phyloP scores from a whole-genome alignment of 2,888 invertebrate species.

The Lepidocyrtinus sp. region DNA sequence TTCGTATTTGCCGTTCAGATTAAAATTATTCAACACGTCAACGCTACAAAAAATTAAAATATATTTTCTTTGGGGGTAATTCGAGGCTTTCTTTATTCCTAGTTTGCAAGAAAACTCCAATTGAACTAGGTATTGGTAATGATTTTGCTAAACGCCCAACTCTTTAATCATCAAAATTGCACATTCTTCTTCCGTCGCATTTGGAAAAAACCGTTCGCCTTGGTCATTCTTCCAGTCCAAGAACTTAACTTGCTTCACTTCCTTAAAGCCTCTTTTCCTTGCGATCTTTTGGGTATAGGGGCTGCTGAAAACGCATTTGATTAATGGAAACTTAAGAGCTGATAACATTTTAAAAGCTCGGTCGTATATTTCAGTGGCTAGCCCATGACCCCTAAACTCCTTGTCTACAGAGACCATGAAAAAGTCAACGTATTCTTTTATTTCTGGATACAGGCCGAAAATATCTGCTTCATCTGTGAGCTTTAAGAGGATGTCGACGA shows the following conservation, averaged over 20 bases:
- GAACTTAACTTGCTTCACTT: constrained; percentile 35
- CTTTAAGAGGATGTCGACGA: constrained; percentile 20
- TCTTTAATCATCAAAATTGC: constrained; percentile 45
- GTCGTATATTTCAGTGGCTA: constrained; percentile 55
- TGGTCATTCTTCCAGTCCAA: constrained; percentile 50
- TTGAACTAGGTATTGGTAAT: too few species aligned
- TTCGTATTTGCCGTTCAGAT: too few species aligned
- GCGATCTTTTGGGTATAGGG: constrained; percentile 57
- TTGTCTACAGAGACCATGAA: constrained; percentile 56
- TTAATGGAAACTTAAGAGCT: constrained; percentile 46
- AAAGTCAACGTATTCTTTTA: constrained; percentile 51
- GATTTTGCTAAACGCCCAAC: too few species aligned
- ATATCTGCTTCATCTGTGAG: constrained; percentile 35
- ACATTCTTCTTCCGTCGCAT: constrained; percentile 48
- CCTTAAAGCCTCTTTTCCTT: constrained; percentile 47
- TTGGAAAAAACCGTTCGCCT: constrained; percentile 36
- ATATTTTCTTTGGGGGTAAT: too few species aligned
- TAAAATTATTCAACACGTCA: too few species aligned
- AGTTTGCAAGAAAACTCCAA: too few species aligned
- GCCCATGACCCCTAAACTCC: constrained; percentile 50
- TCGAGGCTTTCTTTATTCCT: too few species aligned
- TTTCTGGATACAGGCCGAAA: constrained; percentile 41
- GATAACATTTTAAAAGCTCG: constrained; percentile 46
- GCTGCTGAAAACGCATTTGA: constrained; percentile 54
- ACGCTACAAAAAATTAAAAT: too few species aligned